Conservation (phyloP, 2,797 vertebrate genomes). For the Notolabrus celidotus region DNA sequence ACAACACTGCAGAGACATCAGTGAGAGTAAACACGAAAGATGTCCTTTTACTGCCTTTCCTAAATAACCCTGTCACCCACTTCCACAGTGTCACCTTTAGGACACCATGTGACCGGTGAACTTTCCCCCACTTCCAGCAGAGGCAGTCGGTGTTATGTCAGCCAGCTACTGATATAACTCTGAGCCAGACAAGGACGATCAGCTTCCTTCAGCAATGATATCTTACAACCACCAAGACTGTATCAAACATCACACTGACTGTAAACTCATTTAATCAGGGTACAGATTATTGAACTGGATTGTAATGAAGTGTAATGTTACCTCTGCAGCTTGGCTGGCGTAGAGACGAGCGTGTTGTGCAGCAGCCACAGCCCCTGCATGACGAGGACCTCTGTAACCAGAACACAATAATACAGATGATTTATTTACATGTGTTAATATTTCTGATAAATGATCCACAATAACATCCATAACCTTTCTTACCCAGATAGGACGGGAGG, state of each 20-base stretch:
- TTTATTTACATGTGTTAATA: background rate
- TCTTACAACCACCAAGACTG: rapidly evolving
- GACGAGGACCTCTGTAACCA: constrained; percentile 62
- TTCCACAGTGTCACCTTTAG: constrained; percentile 66
- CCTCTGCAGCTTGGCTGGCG: constrained; percentile 74
- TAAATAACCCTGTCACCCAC: constrained; percentile 39
- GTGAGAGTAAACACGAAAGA: background rate
- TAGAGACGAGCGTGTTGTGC: constrained; percentile 60
- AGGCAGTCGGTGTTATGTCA: constrained; percentile 24
- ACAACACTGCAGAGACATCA: no score
- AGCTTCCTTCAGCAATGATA: background rate
- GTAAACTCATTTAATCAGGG: rapidly evolving
- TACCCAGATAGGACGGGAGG: constrained; percentile 66
- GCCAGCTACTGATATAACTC: no score
- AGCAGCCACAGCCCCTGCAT: constrained; percentile 49
- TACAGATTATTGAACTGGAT: rapidly evolving
- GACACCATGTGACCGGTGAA: constrained; percentile 76
- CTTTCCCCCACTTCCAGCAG: constrained; percentile 78
- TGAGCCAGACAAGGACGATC: constrained; percentile 8
- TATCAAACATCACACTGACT: background rate
- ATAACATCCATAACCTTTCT: background rate
- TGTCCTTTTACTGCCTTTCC: background rate
- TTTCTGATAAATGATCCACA: background rate
- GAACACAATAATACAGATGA: background rate
- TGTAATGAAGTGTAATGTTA: background rate